A percentile compares a stretch with the other conserved stretches of the same genome.
Evolutionary conservation across 2,113 vertebrate genomes (phyloP).

Genomic region (Microtus richardsoni): DNA sequence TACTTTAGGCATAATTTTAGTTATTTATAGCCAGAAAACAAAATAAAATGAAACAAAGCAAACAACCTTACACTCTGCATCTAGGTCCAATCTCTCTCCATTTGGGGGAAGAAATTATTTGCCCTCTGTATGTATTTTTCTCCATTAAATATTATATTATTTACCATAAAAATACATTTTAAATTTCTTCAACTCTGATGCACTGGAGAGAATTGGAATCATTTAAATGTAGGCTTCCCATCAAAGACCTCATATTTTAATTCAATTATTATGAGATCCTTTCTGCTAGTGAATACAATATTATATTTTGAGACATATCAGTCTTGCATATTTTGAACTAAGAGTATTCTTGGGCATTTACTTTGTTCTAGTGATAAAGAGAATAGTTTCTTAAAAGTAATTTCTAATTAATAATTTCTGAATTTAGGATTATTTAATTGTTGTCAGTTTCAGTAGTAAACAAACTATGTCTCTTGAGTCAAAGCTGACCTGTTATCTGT

Average conservation of each 20-base stretch:
- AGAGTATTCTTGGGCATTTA: neutral
- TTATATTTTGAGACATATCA: neutral
- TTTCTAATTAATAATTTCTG: slow-evolving; percentile 19
- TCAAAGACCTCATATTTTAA: neutral
- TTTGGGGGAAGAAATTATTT: slow-evolving; percentile 14
- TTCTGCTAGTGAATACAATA: neutral
- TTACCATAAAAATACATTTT: neutral
- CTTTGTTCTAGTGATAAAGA: neutral
- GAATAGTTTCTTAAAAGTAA: neutral
- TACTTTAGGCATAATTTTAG: slow-evolving; percentile 3
- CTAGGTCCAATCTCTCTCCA: neutral
- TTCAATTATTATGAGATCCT: neutral
- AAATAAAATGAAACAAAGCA: neutral
- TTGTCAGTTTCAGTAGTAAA: neutral
- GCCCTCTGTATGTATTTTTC: neutral
- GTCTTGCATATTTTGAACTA: neutral
- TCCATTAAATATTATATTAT: neutral
- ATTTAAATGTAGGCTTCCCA: neutral
- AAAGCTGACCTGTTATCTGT: neutral
- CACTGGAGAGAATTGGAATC: neutral
- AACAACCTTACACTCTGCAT: neutral
- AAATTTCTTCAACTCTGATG: neutral
- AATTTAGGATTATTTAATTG: slow-evolving; percentile 4
- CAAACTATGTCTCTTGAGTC: neutral
- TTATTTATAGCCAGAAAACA: neutral